These are phyloP conservation scores for Lithophane leautieri DNA, from an alignment of 2,888 invertebrate genomes.

Conservation along the genomic window DNA sequence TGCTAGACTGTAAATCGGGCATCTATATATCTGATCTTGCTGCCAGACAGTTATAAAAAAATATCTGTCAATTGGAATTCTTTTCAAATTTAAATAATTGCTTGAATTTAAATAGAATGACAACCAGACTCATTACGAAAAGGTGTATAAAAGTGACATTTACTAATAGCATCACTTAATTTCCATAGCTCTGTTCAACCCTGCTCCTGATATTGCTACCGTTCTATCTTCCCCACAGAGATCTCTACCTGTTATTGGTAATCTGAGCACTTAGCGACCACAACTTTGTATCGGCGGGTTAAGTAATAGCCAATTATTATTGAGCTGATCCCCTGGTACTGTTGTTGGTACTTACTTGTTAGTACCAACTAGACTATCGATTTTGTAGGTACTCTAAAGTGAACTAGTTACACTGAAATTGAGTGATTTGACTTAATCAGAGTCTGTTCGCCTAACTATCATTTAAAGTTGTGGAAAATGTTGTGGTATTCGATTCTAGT, in stretches of 20 bases:
- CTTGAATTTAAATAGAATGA: no score
- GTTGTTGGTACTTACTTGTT: not conserved
- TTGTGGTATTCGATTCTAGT: not conserved
- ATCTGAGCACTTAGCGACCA: slow-evolving; percentile 48
- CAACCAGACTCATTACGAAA: no score
- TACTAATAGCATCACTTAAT: not conserved
- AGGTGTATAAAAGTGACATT: not conserved
- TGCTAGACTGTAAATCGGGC: not conserved
- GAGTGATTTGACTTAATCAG: slow-evolving; percentile 1
- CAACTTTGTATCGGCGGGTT: slow-evolving; percentile 55
- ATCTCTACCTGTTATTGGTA: slow-evolving; percentile 61
- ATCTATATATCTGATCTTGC: not conserved
- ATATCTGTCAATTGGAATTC: not conserved
- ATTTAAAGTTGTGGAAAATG: not conserved
- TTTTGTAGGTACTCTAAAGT: slow-evolving; percentile 17
- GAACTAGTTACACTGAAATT: slow-evolving; percentile 17
- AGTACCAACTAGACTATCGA: slow-evolving; percentile 10
- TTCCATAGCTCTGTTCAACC: slow-evolving; percentile 34
- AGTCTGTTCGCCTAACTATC: not conserved
- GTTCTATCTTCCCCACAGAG: slow-evolving; percentile 42
- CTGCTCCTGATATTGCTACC: slow-evolving; percentile 28
- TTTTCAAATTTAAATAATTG: not conserved
- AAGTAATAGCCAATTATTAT: slow-evolving; percentile 61
- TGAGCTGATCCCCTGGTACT: slow-evolving; percentile 44
- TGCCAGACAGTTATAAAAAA: not conserved